These are phyloP conservation scores for Fulmarus glacialis DNA, from an alignment of 2,113 vertebrate species.

Conservation along the genomic window DNA sequence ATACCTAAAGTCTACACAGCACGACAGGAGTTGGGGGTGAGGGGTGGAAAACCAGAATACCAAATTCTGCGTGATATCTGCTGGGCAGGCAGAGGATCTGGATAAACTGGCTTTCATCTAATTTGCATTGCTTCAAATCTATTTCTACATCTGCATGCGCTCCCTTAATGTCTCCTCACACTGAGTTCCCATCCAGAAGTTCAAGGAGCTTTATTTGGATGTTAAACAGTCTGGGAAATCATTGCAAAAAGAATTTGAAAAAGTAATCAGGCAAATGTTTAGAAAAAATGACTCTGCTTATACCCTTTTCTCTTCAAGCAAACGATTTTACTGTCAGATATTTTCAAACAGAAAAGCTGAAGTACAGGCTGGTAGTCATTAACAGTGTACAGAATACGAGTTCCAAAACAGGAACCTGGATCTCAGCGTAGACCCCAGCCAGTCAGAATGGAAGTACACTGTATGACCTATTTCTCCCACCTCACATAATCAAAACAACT, in stretches of 20 bases:
- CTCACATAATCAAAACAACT: neutral
- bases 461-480: neutral
- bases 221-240: neutral
- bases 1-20: neutral
- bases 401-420: neutral
- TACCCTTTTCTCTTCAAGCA: neutral
- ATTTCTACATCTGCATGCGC: neutral
- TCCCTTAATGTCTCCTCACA: neutral
- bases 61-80: neutral
- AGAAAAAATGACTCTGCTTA: neutral
- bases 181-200: neutral
- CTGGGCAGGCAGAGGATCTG: neutral
- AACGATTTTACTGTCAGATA: neutral
- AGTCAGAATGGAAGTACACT: neutral
- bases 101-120: neutral
- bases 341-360: neutral
- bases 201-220: constrained; percentile 4
- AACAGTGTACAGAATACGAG: neutral
- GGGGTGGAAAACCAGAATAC: neutral
- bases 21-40: neutral
- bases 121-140: neutral
- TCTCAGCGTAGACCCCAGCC: neutral
- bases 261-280: neutral
- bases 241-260: constrained; percentile 11
- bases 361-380: neutral